phyloP scores from a whole-genome alignment of 2,797 vertebrate genomes.

The Esox masquinongy region DNA sequence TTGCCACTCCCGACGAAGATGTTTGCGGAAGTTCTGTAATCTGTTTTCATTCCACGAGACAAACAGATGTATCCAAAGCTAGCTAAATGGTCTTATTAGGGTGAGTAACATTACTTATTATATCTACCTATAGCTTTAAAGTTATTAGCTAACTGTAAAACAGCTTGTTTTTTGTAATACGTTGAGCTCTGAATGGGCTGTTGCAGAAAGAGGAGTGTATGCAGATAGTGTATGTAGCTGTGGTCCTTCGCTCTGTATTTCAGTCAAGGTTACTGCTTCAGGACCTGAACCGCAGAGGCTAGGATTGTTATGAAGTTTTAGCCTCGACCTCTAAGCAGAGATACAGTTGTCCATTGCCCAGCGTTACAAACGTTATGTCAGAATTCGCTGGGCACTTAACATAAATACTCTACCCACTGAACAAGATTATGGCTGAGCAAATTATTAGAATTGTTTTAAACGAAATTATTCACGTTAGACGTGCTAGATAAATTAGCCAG shows the following conservation, averaged over 20 bases:
- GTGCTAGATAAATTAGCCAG: background rate
- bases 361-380: no score
- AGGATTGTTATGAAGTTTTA: no score
- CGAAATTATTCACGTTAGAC: background rate
- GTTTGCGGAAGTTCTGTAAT: constrained; percentile 47
- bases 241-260: background rate
- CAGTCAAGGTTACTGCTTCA: background rate
- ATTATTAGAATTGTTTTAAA: no score
- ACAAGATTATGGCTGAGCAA: no score
- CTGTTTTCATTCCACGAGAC: background rate
- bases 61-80: background rate
- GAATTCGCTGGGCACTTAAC: no score
- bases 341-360: no score
- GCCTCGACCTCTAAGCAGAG: no score
- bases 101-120: background rate
- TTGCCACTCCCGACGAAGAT: background rate
- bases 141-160: background rate
- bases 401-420: no score
- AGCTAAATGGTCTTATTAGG: background rate
- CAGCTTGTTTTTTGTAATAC: background rate
- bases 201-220: background rate
- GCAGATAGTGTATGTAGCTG: background rate
- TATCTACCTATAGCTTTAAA: background rate
- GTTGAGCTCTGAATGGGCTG: background rate
- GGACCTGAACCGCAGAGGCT: no score